Conservation (phyloP, 2,888 invertebrate genomes). For the Xestia xanthographa region DNA sequence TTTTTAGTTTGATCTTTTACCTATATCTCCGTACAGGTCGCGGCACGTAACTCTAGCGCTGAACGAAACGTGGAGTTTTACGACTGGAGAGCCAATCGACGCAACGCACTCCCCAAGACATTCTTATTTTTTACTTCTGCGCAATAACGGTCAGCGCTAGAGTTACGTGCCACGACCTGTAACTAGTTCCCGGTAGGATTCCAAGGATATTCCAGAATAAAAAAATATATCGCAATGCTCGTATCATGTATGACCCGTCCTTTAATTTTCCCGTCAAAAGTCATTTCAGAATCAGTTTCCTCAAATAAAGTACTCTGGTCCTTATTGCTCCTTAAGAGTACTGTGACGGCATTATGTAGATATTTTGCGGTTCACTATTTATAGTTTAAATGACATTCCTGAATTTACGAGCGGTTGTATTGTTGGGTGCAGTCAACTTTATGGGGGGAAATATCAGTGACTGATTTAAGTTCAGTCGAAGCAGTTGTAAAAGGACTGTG, state of each 20-base stretch:
- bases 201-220: background rate
- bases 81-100: too few species aligned
- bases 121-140: too few species aligned
- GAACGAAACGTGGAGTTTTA: too few species aligned
- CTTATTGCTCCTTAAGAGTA: background rate
- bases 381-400: conserved; percentile 50
- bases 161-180: too few species aligned
- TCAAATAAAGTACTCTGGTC: background rate
- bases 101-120: too few species aligned
- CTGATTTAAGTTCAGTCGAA: conserved; percentile 28
- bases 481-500: conserved; percentile 1
- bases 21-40: too few species aligned
- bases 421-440: conserved; percentile 37
- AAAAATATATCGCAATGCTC: background rate
- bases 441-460: conserved; percentile 38
- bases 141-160: too few species aligned
- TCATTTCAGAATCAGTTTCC: background rate
- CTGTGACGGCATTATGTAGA: background rate
- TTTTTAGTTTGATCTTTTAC: background rate
- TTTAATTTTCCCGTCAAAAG: background rate
- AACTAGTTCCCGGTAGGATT: too few species aligned
- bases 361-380: conserved; percentile 42
- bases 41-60: too few species aligned
- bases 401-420: conserved; percentile 34
- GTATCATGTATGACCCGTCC: background rate